Evolutionary conservation across 2,113 vertebrate genomes (phyloP).

Genomic region (Campylorhamphus procurvoides): DNA sequence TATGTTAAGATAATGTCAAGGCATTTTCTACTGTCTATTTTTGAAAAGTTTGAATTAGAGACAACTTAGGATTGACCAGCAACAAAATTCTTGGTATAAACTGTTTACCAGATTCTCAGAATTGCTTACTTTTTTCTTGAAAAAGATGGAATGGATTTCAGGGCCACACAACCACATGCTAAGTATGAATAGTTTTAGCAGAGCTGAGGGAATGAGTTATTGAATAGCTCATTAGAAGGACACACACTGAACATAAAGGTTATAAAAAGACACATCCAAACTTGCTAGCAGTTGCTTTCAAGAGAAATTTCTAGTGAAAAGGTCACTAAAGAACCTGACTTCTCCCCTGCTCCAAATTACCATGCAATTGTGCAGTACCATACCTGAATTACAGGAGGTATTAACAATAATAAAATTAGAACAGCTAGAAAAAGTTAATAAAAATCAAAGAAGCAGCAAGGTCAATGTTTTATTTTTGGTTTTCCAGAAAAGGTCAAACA

Average conservation of each 20-base stretch:
- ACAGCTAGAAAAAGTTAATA: not conserved
- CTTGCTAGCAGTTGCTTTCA: slow-evolving; percentile 36
- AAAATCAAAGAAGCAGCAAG: slow-evolving; percentile 13
- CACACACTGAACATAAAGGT: slow-evolving; percentile 3
- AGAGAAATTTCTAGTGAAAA: slow-evolving; percentile 54
- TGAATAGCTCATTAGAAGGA: slow-evolving; percentile 13
- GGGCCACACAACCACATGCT: not conserved
- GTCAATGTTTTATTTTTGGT: slow-evolving; percentile 14
- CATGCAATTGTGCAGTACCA: not conserved
- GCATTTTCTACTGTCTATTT: not conserved
- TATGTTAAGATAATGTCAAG: not conserved
- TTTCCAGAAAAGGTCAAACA: not conserved
- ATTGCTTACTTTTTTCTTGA: not conserved
- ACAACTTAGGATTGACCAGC: not conserved
- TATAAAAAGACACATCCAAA: slow-evolving; percentile 38
- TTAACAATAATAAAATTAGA: slow-evolving; percentile 18
- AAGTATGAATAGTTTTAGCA: not conserved
- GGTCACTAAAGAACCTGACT: slow-evolving; percentile 44
- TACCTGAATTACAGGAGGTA: not conserved
- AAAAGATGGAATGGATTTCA: not conserved
- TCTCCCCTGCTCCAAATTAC: slow-evolving; percentile 53
- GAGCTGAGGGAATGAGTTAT: not conserved
- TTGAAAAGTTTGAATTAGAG: not conserved
- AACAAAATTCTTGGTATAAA: not conserved
- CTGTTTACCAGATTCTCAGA: not conserved